Evolutionary conservation across 1,140 invertebrate species (phyloP), one percentile per base, ranked within the genome.

Genomic region (Drosophila santomea): DNA sequence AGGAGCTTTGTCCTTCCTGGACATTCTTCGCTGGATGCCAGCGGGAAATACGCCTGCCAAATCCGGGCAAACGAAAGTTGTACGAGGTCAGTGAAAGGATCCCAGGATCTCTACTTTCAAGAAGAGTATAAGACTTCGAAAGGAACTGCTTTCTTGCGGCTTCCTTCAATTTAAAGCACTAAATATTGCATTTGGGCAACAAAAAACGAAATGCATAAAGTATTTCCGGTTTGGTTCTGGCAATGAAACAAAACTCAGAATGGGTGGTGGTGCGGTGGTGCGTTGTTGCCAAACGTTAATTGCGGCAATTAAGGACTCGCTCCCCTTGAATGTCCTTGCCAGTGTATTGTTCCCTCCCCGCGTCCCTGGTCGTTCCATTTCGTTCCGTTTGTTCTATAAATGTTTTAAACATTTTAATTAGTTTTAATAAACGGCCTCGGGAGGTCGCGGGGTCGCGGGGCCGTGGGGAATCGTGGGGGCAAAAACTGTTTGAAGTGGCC

Each of bases 391-490:
- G 72, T 76, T 76, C 73, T 76, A 76, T 76, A 75, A 76, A 76
- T 76, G 73, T 76, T 76, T 76, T 76, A 76, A 76, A 76, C 73
- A 76, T 76, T 76, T 76, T 76, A 76, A 76, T 76, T 76, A 76
- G 73, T 76, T 76, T 76, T 76, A 76, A 75, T 76, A 76, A 76
- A 76, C 73, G 72, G 61, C 48, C 66, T 15, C 48, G 48, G 55
- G 28, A 17, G 57, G 28, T 35, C 28, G 48, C 10, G 12, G 28
- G 10, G 10, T 11, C 4, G 3, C 5, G 23, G 23, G 23, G 14
- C 2, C 20, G 20, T 20, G 14, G 56, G 36, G n/a, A 4, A 20
- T 20, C 20, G 20, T 7, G 43, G 35, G 17, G 36, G 7, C 17
- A 2, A 55, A 67, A 39, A 71, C 67, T 75, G 73, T 76, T 76